A percentile compares a stretch with the other conserved stretches of the same genome.
Evolutionary conservation across 2,888 invertebrate species (phyloP).

Genomic region (Cryptophagus acutangulus): DNA sequence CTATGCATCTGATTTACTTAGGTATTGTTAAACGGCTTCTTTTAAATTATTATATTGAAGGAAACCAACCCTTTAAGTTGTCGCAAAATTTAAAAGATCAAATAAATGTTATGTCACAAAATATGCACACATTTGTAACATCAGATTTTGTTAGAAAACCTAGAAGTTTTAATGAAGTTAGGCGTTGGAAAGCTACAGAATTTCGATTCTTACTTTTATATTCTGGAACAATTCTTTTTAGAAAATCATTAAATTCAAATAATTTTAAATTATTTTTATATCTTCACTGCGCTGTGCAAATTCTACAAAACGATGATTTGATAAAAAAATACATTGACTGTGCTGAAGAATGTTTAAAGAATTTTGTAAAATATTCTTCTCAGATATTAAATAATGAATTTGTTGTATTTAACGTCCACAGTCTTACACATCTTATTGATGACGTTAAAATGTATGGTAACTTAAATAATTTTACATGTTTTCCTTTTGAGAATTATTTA

Average conservation of each 20-base stretch:
- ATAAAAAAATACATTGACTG: conserved; percentile 6
- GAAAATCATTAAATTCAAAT: conserved; percentile 3
- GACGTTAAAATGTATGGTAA: not conserved
- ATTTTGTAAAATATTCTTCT: conserved; percentile 9
- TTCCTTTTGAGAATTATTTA: conserved; percentile 5
- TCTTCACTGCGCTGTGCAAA: conserved; percentile 10
- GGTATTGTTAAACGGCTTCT: conserved; percentile 13
- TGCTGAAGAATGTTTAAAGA: conserved; percentile 5
- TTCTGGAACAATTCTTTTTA: conserved; percentile 8
- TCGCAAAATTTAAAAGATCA: not conserved
- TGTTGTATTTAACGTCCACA: not conserved
- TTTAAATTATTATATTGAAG: conserved; percentile 9
- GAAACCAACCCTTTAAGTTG: conserved; percentile 7
- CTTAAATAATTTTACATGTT: not conserved
- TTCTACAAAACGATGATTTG: conserved; percentile 4
- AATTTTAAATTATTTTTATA: conserved; percentile 8
- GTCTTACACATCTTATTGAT: not conserved
- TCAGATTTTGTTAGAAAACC: conserved; percentile 10
- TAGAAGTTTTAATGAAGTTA: conserved; percentile 9
- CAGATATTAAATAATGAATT: conserved; percentile 7
- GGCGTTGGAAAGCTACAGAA: conserved; percentile 4
- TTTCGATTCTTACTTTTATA: conserved; percentile 6
- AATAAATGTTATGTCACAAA: conserved; percentile 1
- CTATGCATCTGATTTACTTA: conserved; percentile 12
- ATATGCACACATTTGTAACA: conserved; percentile 2